phyloP scores from a whole-genome alignment of 1,140 invertebrate species.

The Sitodiplosis mosellana region DNA sequence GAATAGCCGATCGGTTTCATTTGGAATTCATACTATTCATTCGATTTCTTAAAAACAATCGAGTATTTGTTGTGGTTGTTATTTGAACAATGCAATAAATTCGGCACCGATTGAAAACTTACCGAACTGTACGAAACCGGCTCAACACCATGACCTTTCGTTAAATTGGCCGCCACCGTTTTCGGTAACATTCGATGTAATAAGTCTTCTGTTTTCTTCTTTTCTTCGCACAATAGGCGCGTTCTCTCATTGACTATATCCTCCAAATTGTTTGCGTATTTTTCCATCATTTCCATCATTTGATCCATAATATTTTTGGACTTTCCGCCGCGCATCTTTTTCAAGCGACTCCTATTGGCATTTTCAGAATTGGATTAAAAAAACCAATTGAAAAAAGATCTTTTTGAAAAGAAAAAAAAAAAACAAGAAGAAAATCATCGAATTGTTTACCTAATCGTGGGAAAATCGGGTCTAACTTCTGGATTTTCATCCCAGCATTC shows the following conservation, averaged over 20 bases:
- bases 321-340: conserved; percentile 74
- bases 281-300: conserved; percentile 94
- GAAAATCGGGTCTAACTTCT: conserved; percentile 63
- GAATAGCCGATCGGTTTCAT: no score
- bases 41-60: no score
- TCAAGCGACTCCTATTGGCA: conserved; percentile 41
- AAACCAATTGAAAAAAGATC: neutral
- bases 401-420: neutral
- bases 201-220: conserved; percentile 83
- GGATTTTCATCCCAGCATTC: conserved; percentile 79
- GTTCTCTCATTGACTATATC: conserved; percentile 81
- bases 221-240: conserved; percentile 72
- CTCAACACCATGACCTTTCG: conserved; percentile 73
- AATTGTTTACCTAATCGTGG: conserved; percentile 43
- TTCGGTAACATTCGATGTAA: conserved; percentile 84
- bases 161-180: conserved; percentile 71
- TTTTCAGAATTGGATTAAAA: neutral
- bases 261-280: conserved; percentile 86
- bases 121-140: conserved; percentile 84
- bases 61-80: no score
- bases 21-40: no score
- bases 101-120: neutral
- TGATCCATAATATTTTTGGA: conserved; percentile 86
- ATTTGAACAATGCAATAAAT: no score
- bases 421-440: neutral